These are phyloP conservation scores for Halesus radiatus DNA, from an alignment of 1,140 invertebrate genomes.

Conservation along the genomic window DNA sequence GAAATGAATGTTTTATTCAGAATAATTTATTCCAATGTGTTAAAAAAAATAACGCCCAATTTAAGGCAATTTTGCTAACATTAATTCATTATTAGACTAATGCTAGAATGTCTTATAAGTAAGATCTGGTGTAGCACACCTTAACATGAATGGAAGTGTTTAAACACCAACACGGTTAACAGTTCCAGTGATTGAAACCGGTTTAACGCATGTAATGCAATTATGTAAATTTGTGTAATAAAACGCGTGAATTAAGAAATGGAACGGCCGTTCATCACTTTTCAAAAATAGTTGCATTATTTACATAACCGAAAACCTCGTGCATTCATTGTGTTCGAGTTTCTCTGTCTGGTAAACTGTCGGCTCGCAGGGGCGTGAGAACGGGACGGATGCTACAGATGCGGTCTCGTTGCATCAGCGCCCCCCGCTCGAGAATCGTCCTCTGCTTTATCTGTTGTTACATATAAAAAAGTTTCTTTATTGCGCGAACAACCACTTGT, in stretches of 20 bases:
- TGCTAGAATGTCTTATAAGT: no score
- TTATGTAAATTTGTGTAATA: conserved; percentile 6
- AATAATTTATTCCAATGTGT: no score
- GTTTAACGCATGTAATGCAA: background rate
- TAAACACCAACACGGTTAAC: no score
- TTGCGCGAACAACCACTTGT: conserved; percentile 19
- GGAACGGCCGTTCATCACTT: background rate
- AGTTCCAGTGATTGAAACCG: background rate
- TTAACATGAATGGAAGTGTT: no score
- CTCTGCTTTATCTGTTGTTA: conserved; percentile 32
- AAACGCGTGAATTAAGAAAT: conserved; percentile 21
- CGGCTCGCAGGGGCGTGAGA: conserved; percentile 4
- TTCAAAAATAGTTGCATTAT: conserved; percentile 28
- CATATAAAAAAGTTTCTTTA: conserved; percentile 44
- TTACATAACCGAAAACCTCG: conserved; percentile 41
- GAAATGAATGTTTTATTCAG: no score
- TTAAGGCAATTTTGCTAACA: no score
- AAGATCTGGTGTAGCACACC: no score
- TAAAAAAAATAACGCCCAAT: no score
- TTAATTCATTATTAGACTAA: no score
- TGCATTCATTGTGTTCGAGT: conserved; percentile 33
- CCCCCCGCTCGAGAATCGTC: background rate
- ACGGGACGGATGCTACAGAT: conserved; percentile 29
- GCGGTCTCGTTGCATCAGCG: conserved; percentile 36
- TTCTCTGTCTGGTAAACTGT: conserved; percentile 20